Percentiles rank a stretch among this genome's conserved stretches.
phyloP scores from a whole-genome alignment of 2,113 vertebrate species.

The Suncus etruscus region DNA sequence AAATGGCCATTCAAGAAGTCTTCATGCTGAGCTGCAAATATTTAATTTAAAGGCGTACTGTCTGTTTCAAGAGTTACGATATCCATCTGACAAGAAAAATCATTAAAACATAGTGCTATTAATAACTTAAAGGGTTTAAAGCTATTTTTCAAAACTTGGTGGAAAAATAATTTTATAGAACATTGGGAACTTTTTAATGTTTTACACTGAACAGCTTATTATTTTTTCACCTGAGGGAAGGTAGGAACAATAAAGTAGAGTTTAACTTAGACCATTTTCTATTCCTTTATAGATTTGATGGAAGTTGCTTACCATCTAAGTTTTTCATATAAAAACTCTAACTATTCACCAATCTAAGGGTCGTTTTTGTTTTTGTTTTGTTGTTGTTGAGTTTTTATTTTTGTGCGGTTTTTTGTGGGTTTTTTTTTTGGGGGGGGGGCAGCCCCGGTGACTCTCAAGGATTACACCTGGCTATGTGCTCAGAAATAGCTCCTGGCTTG shows the following conservation, averaged over 20 bases:
- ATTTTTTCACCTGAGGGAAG: not conserved
- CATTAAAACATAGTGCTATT: not conserved
- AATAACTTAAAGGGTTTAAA: not conserved
- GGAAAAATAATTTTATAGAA: not conserved
- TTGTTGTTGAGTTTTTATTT: not conserved
- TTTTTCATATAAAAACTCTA: not conserved
- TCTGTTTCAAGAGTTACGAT: constrained; percentile 11
- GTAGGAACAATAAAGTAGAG: not conserved
- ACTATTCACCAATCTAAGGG: not conserved
- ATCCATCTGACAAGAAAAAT: constrained; percentile 19
- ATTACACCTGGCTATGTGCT: too few relatives aligned
- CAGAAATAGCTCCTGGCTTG: too few relatives aligned
- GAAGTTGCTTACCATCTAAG: not conserved
- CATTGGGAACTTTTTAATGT: not conserved
- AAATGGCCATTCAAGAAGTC: constrained; percentile 23
- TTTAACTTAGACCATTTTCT: not conserved
- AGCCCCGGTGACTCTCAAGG: too few relatives aligned
- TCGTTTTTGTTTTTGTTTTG: not conserved
- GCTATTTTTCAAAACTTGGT: not conserved
- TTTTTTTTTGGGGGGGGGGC: too few relatives aligned
- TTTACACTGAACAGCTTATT: not conserved
- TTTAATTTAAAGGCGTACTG: constrained; percentile 41
- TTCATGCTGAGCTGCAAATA: constrained; percentile 8
- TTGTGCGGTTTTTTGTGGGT: too few relatives aligned
- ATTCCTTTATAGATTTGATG: not conserved